phyloP scores from a whole-genome alignment of 2,113 vertebrate species.

The Capreolus pygargus region DNA sequence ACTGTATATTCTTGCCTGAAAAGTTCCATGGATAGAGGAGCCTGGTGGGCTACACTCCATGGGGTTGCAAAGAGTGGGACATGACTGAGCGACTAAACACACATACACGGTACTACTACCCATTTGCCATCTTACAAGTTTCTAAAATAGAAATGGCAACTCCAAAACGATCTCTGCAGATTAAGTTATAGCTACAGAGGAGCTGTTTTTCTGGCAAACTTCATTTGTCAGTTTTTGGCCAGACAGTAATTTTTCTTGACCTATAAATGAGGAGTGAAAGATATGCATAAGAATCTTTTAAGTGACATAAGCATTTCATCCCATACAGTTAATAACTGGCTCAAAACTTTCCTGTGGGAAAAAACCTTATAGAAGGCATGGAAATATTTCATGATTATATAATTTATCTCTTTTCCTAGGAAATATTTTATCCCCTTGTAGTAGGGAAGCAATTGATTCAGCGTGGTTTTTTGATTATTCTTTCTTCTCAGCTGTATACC shows the following conservation, averaged over 20 bases:
- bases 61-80: background rate
- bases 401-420: background rate
- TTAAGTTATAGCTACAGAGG: background rate
- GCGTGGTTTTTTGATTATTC: background rate
- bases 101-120: background rate
- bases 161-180: background rate
- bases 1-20: background rate
- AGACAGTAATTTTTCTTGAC: background rate
- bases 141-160: background rate
- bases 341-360: background rate
- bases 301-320: background rate
- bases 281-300: background rate
- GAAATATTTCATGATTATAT: constrained; percentile 11
- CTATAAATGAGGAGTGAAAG: background rate
- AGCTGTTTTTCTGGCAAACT: background rate
- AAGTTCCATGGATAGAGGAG: background rate
- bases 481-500: background rate
- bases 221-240: background rate
- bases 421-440: background rate
- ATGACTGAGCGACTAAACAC: background rate
- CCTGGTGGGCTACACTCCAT: background rate
- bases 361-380: background rate
- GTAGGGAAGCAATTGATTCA: background rate
- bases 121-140: background rate
- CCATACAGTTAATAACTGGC: background rate